A percentile compares a stretch with the other conserved stretches of the same genome.
phyloP scores from a whole-genome alignment of 64 coral and sea anemone genomes.

The Montipora sp. region DNA sequence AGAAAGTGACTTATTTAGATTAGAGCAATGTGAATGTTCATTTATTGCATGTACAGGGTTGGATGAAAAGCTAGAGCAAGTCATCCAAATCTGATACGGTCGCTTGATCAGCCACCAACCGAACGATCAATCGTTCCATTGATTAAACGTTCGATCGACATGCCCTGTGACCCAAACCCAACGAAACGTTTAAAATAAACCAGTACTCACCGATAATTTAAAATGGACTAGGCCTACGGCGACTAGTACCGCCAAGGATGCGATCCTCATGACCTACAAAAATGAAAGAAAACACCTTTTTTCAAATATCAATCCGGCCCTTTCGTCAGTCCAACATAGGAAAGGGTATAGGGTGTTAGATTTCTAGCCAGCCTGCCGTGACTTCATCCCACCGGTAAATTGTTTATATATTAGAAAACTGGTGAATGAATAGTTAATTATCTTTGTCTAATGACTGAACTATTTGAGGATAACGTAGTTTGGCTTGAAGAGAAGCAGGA shows the following conservation, averaged over 20 bases:
- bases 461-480: slow-evolving; percentile 98
- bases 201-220: slow-evolving; percentile 84
- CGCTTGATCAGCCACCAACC: slow-evolving; percentile 52
- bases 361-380: slow-evolving; percentile 81
- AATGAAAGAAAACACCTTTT: slow-evolving; percentile 73
- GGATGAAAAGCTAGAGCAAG: slow-evolving; percentile 7
- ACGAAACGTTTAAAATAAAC: slow-evolving; percentile 6
- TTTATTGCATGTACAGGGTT: neutral
- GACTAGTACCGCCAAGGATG: slow-evolving; percentile 84
- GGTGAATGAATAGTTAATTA: slow-evolving; percentile 95
- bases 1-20: neutral
- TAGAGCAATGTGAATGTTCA: neutral
- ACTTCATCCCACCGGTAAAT: slow-evolving; percentile 87
- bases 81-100: slow-evolving; percentile 54
- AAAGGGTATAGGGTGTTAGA: slow-evolving; percentile 31
- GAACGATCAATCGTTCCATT: slow-evolving; percentile 60
- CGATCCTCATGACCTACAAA: slow-evolving; percentile 97
- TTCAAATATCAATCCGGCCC: slow-evolving; percentile 53
- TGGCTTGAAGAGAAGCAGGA: slow-evolving; percentile 45
- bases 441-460: slow-evolving; percentile 89
- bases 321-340: slow-evolving; percentile 55
- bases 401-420: slow-evolving; percentile 99
- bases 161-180: slow-evolving; percentile 32
- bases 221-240: slow-evolving; percentile 90
- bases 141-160: slow-evolving; percentile 59